Evolutionary conservation across 2,888 invertebrate species (phyloP).

Genomic region (Drosophila macrothrix): DNA sequence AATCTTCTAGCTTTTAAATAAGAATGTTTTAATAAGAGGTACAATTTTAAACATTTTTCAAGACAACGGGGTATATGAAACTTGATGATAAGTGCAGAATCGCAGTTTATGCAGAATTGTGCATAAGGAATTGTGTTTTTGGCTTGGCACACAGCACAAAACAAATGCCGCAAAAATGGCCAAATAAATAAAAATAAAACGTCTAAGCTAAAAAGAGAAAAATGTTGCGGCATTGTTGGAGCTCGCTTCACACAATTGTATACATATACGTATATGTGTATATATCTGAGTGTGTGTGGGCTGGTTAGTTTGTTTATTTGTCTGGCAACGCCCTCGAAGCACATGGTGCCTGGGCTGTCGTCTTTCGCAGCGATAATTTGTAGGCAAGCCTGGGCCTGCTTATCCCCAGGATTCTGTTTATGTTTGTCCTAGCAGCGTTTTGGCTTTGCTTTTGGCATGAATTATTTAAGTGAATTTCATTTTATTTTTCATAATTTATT

Average conservation of each 20-base stretch:
- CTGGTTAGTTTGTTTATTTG: conserved; percentile 46
- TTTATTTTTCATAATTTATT: conserved; percentile 64
- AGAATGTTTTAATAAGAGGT: background rate
- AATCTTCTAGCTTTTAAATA: no score
- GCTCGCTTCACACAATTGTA: conserved; percentile 17
- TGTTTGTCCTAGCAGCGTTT: conserved; percentile 43
- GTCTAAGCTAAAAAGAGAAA: conserved; percentile 44
- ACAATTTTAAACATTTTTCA: background rate
- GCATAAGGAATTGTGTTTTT: conserved; percentile 36
- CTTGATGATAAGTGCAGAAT: conserved; percentile 50
- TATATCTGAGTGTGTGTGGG: conserved; percentile 2
- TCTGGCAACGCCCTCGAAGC: conserved; percentile 47
- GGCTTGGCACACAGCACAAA: conserved; percentile 34
- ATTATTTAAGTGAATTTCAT: conserved; percentile 73
- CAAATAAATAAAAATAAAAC: conserved; percentile 64
- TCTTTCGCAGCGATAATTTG: conserved; percentile 65
- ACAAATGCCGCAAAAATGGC: conserved; percentile 56
- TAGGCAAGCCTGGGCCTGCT: conserved; percentile 60
- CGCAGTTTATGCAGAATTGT: conserved; percentile 72
- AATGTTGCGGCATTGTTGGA: conserved; percentile 60
- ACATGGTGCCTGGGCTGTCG: conserved; percentile 36
- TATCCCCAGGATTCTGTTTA: conserved; percentile 55
- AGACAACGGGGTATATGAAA: conserved; percentile 4
- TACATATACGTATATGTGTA: conserved; percentile 4
- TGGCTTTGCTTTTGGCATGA: conserved; percentile 57